These are phyloP conservation scores for Ellobius talpinus DNA, from an alignment of 2,113 vertebrate genomes.

Conservation along the genomic window DNA sequence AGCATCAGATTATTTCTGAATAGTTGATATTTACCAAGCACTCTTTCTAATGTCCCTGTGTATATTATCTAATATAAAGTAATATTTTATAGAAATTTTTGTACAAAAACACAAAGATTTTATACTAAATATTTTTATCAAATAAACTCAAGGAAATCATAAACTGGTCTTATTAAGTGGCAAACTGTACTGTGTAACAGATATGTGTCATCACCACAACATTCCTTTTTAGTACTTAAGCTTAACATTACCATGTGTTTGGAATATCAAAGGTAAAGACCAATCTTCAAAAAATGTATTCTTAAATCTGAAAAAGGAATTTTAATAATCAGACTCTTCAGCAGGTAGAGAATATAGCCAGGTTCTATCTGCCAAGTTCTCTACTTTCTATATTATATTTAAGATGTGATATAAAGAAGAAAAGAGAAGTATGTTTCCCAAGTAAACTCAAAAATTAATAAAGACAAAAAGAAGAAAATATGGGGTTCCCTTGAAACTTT, in stretches of 20 bases:
- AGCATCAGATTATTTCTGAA: not conserved
- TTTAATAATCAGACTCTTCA: not conserved
- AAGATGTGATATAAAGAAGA: not conserved
- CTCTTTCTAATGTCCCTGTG: not conserved
- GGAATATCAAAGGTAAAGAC: not conserved
- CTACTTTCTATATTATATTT: not conserved
- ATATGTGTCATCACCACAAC: not conserved
- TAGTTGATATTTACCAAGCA: not conserved
- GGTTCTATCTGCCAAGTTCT: not conserved
- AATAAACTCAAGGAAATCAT: not conserved
- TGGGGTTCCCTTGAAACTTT: not conserved
- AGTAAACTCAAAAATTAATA: not conserved
- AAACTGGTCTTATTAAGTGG: not conserved
- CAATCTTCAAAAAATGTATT: not conserved
- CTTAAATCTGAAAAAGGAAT: not conserved
- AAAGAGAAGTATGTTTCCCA: not conserved
- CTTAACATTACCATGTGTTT: not conserved
- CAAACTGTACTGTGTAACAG: not conserved
- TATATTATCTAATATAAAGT: not conserved
- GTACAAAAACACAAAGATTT: not conserved
- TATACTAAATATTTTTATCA: not conserved
- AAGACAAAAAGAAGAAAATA: not conserved
- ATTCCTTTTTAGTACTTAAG: not conserved
- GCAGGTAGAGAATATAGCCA: not conserved
- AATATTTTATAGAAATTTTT: slow-evolving; percentile 31